Evolutionary conservation across 2,888 invertebrate genomes (phyloP).

Genomic region (Autographa gamma): DNA sequence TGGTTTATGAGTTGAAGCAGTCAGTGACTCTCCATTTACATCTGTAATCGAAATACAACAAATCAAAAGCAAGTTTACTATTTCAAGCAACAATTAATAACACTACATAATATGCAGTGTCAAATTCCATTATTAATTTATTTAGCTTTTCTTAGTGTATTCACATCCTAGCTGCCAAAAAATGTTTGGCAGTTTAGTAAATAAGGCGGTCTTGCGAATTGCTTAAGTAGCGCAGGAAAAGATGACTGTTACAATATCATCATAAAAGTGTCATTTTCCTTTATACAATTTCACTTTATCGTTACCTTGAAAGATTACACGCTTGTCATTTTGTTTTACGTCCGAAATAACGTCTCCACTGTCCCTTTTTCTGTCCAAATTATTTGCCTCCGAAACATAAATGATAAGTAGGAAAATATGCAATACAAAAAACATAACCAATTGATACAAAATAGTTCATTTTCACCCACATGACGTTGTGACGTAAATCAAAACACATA

Average conservation of each 20-base stretch:
- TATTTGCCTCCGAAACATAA: slow-evolving; percentile 61
- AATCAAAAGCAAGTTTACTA: not conserved
- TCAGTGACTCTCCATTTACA: slow-evolving; percentile 19
- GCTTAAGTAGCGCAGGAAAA: not conserved
- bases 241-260: not conserved
- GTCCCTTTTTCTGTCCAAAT: slow-evolving; percentile 55
- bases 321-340: slow-evolving; percentile 41
- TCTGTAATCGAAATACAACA: not conserved
- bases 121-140: no score
- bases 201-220: not conserved
- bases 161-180: no score
- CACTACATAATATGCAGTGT: no score
- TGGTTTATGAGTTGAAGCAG: slow-evolving; percentile 49
- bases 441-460: slow-evolving; percentile 71
- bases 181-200: not conserved
- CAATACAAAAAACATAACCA: slow-evolving; percentile 83
- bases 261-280: not conserved
- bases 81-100: not conserved
- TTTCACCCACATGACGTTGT: slow-evolving; percentile 63
- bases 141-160: no score
- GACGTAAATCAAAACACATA: slow-evolving; percentile 19
- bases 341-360: slow-evolving; percentile 30
- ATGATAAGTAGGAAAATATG: slow-evolving; percentile 72
- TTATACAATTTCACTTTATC: slow-evolving; percentile 16
- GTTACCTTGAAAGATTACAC: slow-evolving; percentile 58